Base-by-base conservation (phyloP, 2,113 vertebrate genomes). In the Eulemur rufifrons region DNA sequence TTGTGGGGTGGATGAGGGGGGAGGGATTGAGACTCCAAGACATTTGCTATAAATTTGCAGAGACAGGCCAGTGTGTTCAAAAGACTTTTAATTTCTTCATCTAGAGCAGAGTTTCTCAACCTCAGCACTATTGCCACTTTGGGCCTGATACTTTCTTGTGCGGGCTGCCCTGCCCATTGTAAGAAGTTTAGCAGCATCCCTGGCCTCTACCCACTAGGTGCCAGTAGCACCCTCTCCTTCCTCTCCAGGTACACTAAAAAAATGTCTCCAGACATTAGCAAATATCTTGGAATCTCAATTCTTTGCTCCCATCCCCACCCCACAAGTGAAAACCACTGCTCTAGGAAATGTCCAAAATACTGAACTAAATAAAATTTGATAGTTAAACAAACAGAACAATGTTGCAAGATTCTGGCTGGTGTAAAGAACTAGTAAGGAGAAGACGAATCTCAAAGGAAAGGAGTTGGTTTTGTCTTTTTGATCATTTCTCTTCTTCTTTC, bases 401-500 rank as follows among this genome's bases (percentile, higher is more conserved):
- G 34, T 86, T 34, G 42, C n/a, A 34, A 89, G 56, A n/a, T 37
- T 68, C 61, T 29, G 71, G 69, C 74, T 77, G 14, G 9, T 52
- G 4, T 25, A 45, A 90, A 91, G 63, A 76, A 66, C 45, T 23
- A 52, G 47, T 42, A 15, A 77, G 0, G 32, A 61, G 12, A 69
- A 94, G 17, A 68, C 4, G 29, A n/a, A 23, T 29, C 39, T 71
- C 23, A 15, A 14, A 45, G 42, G 6, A 95, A 27, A 92, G 84
- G 50, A 42, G 5, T 77, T 63, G 21, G 83, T 69, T 84, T 94
- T 29, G 42, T 86, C 80, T 97, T 64, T 10, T 23, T 27, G 29
- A 50, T 78, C 3, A n/a, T 92, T 89, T 91, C 78, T 86, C 88
- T 18, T 96, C 82, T 96, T 93, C 78, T 39, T 92, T 66, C 95